Conservation (phyloP, 2,888 invertebrate genomes). For the Pteria penguin region DNA sequence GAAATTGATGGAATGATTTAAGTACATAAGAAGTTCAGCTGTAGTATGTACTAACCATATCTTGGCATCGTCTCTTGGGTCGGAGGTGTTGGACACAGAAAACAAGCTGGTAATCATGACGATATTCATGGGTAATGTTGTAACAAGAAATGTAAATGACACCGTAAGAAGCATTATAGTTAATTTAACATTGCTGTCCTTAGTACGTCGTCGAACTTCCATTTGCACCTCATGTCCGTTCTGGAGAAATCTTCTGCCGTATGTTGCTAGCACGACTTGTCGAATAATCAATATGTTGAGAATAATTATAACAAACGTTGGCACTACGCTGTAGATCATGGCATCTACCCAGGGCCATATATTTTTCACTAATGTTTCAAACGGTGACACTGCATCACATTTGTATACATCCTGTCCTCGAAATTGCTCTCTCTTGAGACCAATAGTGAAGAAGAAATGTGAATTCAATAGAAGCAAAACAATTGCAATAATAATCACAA, state of each 20-base stretch:
- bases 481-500: constrained; percentile 62
- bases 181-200: constrained; percentile 56
- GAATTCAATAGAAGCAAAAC: constrained; percentile 68
- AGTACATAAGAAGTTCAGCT: constrained; percentile 75
- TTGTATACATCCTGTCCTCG: constrained; percentile 46
- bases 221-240: constrained; percentile 47
- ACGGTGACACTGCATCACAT: constrained; percentile 52
- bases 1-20: constrained; percentile 77
- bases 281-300: constrained; percentile 75
- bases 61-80: constrained; percentile 39
- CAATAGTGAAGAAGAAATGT: constrained; percentile 75
- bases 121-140: constrained; percentile 76
- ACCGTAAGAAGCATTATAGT: constrained; percentile 72
- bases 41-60: constrained; percentile 66
- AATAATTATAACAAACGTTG: constrained; percentile 70
- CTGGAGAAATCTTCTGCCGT: constrained; percentile 48
- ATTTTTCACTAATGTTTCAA: constrained; percentile 55
- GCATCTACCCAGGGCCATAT: constrained; percentile 78
- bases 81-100: constrained; percentile 49
- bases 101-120: constrained; percentile 50
- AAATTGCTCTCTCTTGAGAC: constrained; percentile 44
- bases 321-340: constrained; percentile 74
- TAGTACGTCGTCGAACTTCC: constrained; percentile 43
- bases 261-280: constrained; percentile 67
- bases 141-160: constrained; percentile 75